Percentiles rank a stretch among this genome's conserved stretches.
Conservation (phyloP, 2,113 vertebrate genomes). For the Sminthopsis crassicaudata region DNA sequence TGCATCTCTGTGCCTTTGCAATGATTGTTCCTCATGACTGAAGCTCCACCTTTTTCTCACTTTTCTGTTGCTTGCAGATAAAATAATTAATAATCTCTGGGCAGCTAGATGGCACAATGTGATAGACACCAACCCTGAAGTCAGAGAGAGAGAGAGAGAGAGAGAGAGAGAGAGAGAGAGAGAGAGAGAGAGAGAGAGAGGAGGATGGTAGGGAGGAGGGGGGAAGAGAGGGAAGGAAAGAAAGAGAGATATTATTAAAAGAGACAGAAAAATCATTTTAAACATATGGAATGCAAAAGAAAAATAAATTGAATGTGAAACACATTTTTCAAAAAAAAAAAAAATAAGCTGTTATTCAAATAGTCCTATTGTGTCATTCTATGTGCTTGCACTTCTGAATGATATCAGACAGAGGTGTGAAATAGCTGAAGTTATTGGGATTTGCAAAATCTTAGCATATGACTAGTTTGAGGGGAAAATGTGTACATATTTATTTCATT, state of each 20-base stretch:
- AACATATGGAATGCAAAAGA: conserved; percentile 3
- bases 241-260: not conserved
- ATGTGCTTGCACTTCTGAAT: not conserved
- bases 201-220: not conserved
- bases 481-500: not conserved
- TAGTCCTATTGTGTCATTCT: not conserved
- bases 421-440: conserved; percentile 13
- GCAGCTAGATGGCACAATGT: too few species aligned
- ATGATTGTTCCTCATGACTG: not conserved
- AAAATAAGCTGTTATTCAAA: conserved; percentile 9
- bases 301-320: conserved; percentile 18
- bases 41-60: not conserved
- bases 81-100: too few species aligned
- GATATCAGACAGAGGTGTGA: not conserved
- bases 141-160: too few species aligned
- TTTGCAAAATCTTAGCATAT: conserved; percentile 10
- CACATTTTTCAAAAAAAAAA: not conserved
- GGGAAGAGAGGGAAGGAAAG: not conserved
- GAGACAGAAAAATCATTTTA: not conserved
- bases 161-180: too few species aligned
- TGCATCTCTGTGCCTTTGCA: not conserved
- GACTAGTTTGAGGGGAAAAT: not conserved
- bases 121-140: too few species aligned
- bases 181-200: not conserved
- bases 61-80: not conserved